phyloP scores from a whole-genome alignment of 2,797 vertebrate species.

The Lepilemur septentrionalis region DNA sequence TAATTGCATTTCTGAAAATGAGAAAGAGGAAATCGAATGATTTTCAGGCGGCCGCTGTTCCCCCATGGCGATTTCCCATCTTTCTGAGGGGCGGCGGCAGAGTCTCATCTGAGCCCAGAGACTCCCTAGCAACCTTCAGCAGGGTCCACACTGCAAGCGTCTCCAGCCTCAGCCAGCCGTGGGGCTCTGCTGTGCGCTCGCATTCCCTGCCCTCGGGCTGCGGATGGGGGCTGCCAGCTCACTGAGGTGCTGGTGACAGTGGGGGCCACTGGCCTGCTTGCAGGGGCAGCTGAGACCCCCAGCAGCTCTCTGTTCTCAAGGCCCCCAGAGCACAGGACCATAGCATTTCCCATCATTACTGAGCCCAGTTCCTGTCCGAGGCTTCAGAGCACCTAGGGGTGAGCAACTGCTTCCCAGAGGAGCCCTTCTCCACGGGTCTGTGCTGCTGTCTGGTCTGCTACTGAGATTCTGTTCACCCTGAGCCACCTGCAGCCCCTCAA shows the following conservation, averaged over 20 bases:
- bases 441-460: not conserved
- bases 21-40: slow-evolving; percentile 68
- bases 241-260: rapidly evolving
- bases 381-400: too few species aligned
- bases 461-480: not conserved
- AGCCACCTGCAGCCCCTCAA: not conserved
- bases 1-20: slow-evolving; percentile 71
- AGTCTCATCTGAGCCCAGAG: not conserved
- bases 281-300: not conserved
- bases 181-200: not conserved
- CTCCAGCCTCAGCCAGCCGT: not conserved
- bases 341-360: not conserved
- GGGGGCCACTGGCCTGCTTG: not conserved
- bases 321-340: not conserved
- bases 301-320: not conserved
- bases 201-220: not conserved
- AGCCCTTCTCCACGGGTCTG: not conserved
- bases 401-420: not conserved
- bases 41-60: slow-evolving; percentile 15
- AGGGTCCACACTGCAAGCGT: not conserved
- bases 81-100: not conserved
- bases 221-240: not conserved
- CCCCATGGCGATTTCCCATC: slow-evolving; percentile 37
- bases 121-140: slow-evolving; percentile 53
- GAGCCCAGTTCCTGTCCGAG: not conserved